phyloP scores from a whole-genome alignment of 2,888 invertebrate species.

The Seladonia tumulorum region DNA sequence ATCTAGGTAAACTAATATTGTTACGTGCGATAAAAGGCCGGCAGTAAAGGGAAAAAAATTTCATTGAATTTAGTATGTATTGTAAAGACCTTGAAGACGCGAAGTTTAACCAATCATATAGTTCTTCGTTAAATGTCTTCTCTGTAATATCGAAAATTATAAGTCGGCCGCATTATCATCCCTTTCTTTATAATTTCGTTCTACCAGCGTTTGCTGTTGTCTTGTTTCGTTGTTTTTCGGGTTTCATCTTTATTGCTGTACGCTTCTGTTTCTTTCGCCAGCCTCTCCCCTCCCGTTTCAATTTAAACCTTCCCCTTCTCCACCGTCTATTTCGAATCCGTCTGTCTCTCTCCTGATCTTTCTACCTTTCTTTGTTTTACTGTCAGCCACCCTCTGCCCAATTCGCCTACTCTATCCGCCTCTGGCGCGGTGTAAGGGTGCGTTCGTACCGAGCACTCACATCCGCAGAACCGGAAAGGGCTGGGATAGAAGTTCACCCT shows the following conservation, averaged over 20 bases:
- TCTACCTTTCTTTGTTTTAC: slow-evolving; percentile 28
- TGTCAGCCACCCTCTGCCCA: slow-evolving; percentile 53
- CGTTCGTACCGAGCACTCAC: slow-evolving; percentile 63
- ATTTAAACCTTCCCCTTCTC: slow-evolving; percentile 15
- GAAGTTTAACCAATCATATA: no score
- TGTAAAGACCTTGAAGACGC: no score
- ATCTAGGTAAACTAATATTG: no score
- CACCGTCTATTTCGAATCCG: slow-evolving; percentile 2
- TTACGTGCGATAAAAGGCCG: no score
- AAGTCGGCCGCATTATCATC: background rate
- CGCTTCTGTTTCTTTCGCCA: background rate
- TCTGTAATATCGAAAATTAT: background rate
- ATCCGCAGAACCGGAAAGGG: slow-evolving; percentile 53
- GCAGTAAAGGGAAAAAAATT: no score
- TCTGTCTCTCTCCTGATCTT: slow-evolving; percentile 2
- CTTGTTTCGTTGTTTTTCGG: background rate
- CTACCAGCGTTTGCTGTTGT: background rate
- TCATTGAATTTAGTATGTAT: no score
- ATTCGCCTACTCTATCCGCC: slow-evolving; percentile 60
- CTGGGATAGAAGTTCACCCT: slow-evolving; percentile 57
- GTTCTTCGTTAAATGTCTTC: no score
- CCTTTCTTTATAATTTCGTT: background rate
- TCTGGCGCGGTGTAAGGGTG: slow-evolving; percentile 63
- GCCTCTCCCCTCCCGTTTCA: background rate
- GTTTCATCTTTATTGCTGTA: background rate